Percentiles rank a stretch among this genome's conserved stretches.
These are phyloP conservation scores for Diachasmimorpha longicaudata DNA, from an alignment of 1,140 invertebrate species.

Conservation along the genomic window DNA sequence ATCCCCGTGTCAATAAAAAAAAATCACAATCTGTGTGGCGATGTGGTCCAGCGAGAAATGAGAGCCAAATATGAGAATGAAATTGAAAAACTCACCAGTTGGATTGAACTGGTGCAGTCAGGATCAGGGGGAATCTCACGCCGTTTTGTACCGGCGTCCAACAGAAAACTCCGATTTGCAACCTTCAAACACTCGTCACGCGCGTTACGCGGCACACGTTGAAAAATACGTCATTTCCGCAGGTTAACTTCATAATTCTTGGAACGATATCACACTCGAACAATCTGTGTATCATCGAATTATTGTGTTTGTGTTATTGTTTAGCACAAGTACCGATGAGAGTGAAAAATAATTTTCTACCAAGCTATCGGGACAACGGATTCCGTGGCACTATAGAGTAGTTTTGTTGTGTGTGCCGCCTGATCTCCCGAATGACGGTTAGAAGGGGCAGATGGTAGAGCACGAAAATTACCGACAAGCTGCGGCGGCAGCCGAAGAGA, in stretches of 20 bases:
- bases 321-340: background rate
- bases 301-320: background rate
- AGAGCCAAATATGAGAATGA: too few species aligned
- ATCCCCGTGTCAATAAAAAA: too few species aligned
- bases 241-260: background rate
- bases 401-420: constrained; percentile 43
- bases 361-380: constrained; percentile 49
- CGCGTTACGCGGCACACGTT: constrained; percentile 18
- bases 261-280: background rate
- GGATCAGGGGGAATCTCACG: background rate
- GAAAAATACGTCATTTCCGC: constrained; percentile 1
- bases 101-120: background rate
- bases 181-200: constrained; percentile 19
- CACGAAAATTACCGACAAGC: constrained; percentile 38
- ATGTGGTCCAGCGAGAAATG: background rate
- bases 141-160: background rate
- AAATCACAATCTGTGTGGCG: too few species aligned
- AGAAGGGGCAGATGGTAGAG: constrained; percentile 34
- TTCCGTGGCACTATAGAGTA: constrained; percentile 43
- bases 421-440: constrained; percentile 27
- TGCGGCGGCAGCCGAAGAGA: constrained; percentile 19
- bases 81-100: background rate
- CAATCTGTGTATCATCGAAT: background rate
- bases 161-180: constrained; percentile 27
- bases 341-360: background rate